These are phyloP conservation scores for Scophthalmus maximus DNA, from an alignment of 2,113 vertebrate species.

Conservation along the genomic window DNA sequence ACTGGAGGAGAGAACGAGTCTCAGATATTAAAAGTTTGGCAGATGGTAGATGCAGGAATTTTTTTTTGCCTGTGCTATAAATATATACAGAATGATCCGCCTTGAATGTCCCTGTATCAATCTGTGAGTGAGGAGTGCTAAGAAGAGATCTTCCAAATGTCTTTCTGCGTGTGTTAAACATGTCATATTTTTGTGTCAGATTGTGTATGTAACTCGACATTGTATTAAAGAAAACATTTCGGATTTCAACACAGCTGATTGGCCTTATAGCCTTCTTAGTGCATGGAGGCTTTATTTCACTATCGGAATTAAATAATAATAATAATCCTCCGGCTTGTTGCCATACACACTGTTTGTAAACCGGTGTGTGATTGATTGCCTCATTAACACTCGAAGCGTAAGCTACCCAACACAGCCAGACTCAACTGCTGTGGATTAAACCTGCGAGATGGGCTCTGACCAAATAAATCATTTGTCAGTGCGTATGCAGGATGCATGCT, in stretches of 20 bases:
- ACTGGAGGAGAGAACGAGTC: constrained; percentile 48
- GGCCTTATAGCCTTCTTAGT: not conserved
- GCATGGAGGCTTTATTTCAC: constrained; percentile 45
- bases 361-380: constrained; percentile 64
- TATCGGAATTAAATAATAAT: constrained; percentile 38
- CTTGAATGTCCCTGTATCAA: constrained; percentile 36
- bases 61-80: constrained; percentile 20
- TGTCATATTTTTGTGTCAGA: not conserved
- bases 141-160: constrained; percentile 11
- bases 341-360: constrained; percentile 33
- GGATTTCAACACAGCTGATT: not conserved
- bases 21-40: constrained; percentile 55
- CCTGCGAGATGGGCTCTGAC: constrained; percentile 36
- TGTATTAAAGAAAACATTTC: constrained; percentile 1
- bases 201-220: not conserved
- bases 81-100: constrained; percentile 40
- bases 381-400: constrained; percentile 60
- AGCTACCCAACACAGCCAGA: constrained; percentile 29
- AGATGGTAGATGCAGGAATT: constrained; percentile 51
- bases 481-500: constrained; percentile 48
- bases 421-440: constrained; percentile 51
- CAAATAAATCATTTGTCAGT: constrained; percentile 63
- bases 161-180: not conserved
- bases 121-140: constrained; percentile 19
- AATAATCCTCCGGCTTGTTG: constrained; percentile 25